phyloP scores from a whole-genome alignment of 2,113 vertebrate genomes.

The Poeciliopsis retropinna region DNA sequence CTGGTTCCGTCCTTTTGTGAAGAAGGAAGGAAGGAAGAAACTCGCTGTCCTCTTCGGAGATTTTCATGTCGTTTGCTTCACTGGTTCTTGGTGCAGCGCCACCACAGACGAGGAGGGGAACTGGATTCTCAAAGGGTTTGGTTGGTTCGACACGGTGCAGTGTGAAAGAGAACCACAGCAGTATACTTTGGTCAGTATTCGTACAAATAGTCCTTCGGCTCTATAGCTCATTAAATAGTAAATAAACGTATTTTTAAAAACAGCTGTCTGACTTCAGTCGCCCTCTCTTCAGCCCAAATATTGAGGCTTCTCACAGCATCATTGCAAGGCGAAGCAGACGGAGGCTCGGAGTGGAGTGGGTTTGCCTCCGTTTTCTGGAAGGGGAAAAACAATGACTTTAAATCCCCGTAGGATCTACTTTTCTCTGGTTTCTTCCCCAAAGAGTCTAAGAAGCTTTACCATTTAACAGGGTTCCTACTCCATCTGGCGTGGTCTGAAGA shows the following conservation, averaged over 20 bases:
- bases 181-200: not conserved
- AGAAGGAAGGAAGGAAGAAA: too few species aligned
- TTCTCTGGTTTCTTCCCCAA: conserved; percentile 54
- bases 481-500: not conserved
- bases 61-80: too few species aligned
- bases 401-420: conserved; percentile 66
- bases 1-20: too few species aligned
- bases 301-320: conserved; percentile 55
- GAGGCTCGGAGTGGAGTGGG: conserved; percentile 34
- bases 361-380: conserved; percentile 49
- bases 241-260: not conserved
- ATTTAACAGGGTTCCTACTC: conserved; percentile 27
- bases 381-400: conserved; percentile 60
- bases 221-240: conserved; percentile 1
- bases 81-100: too few species aligned
- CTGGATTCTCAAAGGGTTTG: too few species aligned
- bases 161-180: too few species aligned
- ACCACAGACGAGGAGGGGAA: too few species aligned
- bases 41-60: too few species aligned
- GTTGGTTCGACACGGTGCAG: too few species aligned
- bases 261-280: conserved; percentile 46
- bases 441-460: conserved; percentile 47
- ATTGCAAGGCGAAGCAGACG: conserved; percentile 63
- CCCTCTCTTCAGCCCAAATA: conserved; percentile 46
- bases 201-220: not conserved